Base-by-base conservation (phyloP, 2,888 invertebrate genomes). In the Nezara viridula region DNA sequence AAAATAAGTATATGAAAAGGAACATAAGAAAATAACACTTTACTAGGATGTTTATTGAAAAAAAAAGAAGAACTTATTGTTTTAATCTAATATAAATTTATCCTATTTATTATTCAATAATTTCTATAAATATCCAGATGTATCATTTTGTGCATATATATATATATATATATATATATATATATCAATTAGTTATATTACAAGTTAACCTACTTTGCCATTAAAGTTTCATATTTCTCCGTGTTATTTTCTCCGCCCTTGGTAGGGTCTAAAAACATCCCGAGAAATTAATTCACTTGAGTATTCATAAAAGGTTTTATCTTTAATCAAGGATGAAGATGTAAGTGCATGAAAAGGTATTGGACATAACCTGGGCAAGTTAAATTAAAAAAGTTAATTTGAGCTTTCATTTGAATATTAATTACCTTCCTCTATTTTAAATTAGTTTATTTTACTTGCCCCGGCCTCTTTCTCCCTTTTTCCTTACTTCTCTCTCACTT, bases 381-480 rank as follows among this genome's bases (percentile, higher is more conserved):
- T 86, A 86, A 86, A 86, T 86, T 86, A 86, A 86, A 86, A 86
- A 86, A 86, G 86, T 86, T 86, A 86, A 86, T 86, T 86, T 86
- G 86, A 86, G 49, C 86, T 86, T 86, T 86, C 86, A 86, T 86
- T 86, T 86, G 86, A 86, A 86, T 86, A 86, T 86, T 86, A 86
- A 86, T 86, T 86, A 86, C 49, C 52, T 86, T 50, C 37, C 52
- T 86, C 86, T 86, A 86, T 86, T 86, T 86, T 86, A 50, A 86
- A 86, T 86, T 86, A 86, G 86, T 86, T 86, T 86, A 86, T 86
- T 86, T 86, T 86, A 86, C 86, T 86, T 86, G n/a, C 60, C 44
- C 19, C 40, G 1, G 19, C 66, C 47, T 27, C 27, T 86, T 52
- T 55, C 66, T 73, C 27, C 32, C 27, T 60, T 32, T 60, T 60